Conservation (phyloP, 53 echinoderm and acorn worm genomes). For the Actinopyga echinites region DNA sequence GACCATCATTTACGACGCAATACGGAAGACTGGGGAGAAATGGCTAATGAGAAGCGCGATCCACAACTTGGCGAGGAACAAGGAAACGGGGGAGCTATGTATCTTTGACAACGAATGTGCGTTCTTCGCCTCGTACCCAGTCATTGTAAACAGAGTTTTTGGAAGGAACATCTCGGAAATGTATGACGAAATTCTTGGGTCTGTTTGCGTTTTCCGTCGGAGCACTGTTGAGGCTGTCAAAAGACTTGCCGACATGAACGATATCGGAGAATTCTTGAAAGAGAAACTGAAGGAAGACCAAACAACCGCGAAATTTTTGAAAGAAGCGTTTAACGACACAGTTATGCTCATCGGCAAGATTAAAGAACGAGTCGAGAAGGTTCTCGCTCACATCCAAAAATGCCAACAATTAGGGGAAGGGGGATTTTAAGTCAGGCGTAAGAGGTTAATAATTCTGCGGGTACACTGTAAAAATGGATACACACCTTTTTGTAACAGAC, state of each 20-base stretch:
- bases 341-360: neutral
- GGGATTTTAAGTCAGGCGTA: too few species aligned
- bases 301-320: neutral
- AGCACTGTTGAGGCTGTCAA: conserved; percentile 17
- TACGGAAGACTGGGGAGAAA: neutral
- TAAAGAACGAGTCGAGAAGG: neutral
- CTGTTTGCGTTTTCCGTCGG: conserved; percentile 34
- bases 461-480: too few species aligned
- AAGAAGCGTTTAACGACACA: neutral
- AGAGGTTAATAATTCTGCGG: too few species aligned
- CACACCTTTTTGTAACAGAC: too few species aligned
- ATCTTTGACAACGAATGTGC: conserved; percentile 43
- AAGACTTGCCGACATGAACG: neutral
- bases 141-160: neutral
- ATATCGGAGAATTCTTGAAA: neutral
- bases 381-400: conserved; percentile 7
- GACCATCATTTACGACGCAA: conserved; percentile 26
- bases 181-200: conserved; percentile 2
- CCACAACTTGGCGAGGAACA: conserved; percentile 9
- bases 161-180: neutral
- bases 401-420: neutral
- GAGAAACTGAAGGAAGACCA: neutral
- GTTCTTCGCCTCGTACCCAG: conserved; percentile 12
- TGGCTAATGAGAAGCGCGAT: conserved; percentile 1
- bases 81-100: conserved; percentile 11